Conservation (phyloP, 2,888 invertebrate genomes). For the Lithophane ornitopus region DNA sequence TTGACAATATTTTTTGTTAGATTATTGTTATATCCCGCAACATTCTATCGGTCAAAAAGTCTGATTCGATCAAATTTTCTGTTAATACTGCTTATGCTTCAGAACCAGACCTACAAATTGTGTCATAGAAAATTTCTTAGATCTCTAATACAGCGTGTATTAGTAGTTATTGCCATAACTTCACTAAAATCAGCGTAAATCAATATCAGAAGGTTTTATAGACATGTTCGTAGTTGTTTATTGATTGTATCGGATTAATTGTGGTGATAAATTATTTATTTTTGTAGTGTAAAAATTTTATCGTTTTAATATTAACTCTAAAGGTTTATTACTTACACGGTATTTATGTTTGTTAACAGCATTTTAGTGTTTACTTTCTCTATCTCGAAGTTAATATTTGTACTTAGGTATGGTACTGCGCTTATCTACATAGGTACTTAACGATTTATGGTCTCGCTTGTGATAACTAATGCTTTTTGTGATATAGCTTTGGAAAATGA, state of each 20-base stretch:
- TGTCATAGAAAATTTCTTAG: slow-evolving; percentile 10
- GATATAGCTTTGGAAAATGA: neutral
- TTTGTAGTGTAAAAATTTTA: slow-evolving; percentile 50
- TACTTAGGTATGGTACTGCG: neutral
- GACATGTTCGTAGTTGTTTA: slow-evolving; percentile 51
- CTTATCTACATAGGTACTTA: slow-evolving; percentile 27
- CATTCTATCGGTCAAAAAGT: neutral
- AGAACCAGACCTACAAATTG: slow-evolving; percentile 24
- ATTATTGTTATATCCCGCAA: slow-evolving; percentile 15
- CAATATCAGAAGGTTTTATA: slow-evolving; percentile 59
- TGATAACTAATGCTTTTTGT: neutral
- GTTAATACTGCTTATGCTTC: neutral
- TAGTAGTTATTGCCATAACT: slow-evolving; percentile 60
- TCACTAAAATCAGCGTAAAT: slow-evolving; percentile 59
- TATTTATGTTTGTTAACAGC: slow-evolving; percentile 36
- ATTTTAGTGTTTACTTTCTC: slow-evolving; percentile 38
- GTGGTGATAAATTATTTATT: slow-evolving; percentile 60
- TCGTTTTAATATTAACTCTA: slow-evolving; percentile 45
- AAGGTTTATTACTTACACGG: slow-evolving; percentile 31
- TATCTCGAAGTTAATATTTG: slow-evolving; percentile 37
- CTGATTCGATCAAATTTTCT: neutral
- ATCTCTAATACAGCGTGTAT: slow-evolving; percentile 10
- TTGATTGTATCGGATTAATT: slow-evolving; percentile 51
- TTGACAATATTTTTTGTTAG: slow-evolving; percentile 19
- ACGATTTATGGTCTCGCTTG: neutral